Conservation (phyloP, 1,140 invertebrate species). For the Brachionus koreanus region DNA sequence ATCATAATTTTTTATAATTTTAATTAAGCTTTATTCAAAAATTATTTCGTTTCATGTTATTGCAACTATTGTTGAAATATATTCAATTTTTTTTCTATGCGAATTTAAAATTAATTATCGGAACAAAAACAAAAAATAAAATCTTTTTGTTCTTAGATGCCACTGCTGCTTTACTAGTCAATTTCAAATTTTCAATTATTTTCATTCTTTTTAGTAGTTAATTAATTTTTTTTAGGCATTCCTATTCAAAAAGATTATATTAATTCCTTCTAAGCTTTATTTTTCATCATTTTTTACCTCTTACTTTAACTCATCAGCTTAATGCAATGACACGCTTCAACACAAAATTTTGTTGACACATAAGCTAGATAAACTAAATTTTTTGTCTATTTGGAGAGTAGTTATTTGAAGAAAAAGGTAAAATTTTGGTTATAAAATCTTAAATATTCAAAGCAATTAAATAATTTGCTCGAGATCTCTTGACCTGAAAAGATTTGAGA, state of each 20-base stretch:
- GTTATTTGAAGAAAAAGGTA: neutral
- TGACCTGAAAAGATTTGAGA: neutral
- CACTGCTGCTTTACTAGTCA: neutral
- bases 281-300: neutral
- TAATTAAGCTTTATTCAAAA: constrained; percentile 9
- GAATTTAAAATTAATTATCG: neutral
- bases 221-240: neutral
- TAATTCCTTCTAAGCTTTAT: neutral
- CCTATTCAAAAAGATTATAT: neutral
- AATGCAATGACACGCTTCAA: neutral
- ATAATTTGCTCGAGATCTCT: neutral
- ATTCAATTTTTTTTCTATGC: neutral
- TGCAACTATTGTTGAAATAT: neutral
- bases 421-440: neutral
- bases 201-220: neutral
- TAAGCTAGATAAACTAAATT: neutral
- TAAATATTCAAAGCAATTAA: neutral
- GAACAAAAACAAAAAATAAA: neutral
- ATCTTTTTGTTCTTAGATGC: neutral
- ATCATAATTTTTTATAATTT: constrained; percentile 35
- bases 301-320: neutral
- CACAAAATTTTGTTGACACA: neutral
- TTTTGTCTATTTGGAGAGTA: neutral
- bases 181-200: neutral
- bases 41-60: neutral